Conservation (phyloP, 2,888 invertebrate species). For the Trissoscelio sp. region DNA sequence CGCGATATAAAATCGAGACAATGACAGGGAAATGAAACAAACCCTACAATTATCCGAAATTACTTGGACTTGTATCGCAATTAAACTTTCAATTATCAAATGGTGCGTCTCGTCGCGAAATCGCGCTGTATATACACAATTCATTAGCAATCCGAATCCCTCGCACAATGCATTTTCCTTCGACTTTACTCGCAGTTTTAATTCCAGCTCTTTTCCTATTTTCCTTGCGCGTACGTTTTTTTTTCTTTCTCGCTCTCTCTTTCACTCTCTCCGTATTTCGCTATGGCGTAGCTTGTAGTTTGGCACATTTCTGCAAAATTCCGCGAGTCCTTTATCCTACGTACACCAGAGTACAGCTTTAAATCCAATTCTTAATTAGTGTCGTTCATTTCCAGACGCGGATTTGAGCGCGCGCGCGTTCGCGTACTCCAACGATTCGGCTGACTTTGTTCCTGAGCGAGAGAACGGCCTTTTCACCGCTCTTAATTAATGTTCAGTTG, state of each 20-base stretch:
- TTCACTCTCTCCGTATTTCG: neutral
- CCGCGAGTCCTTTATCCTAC: slow-evolving; percentile 53
- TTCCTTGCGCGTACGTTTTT: slow-evolving; percentile 18
- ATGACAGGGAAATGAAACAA: slow-evolving; percentile 48
- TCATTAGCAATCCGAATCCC: slow-evolving; percentile 63
- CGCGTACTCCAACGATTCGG: slow-evolving; percentile 2
- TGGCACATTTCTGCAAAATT: slow-evolving; percentile 59
- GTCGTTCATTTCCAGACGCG: slow-evolving; percentile 66
- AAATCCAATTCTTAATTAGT: slow-evolving; percentile 70
- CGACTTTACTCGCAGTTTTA: slow-evolving; percentile 51
- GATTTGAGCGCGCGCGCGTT: slow-evolving; percentile 55
- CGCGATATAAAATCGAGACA: no score
- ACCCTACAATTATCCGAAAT: slow-evolving; percentile 41
- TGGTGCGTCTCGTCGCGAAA: slow-evolving; percentile 47
- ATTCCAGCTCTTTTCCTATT: slow-evolving; percentile 34
- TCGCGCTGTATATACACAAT: slow-evolving; percentile 46
- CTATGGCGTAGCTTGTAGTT: slow-evolving; percentile 36
- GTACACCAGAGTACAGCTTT: slow-evolving; percentile 53
- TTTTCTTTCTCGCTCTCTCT: neutral
- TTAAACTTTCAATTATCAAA: slow-evolving; percentile 65
- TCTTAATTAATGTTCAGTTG: slow-evolving; percentile 70
- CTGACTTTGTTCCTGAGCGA: slow-evolving; percentile 57
- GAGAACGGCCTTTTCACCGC: slow-evolving; percentile 63
- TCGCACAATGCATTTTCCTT: slow-evolving; percentile 59
- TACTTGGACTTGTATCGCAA: slow-evolving; percentile 50